Base-by-base conservation (phyloP, 2,113 vertebrate species). In the Eupsittula cactorum region DNA sequence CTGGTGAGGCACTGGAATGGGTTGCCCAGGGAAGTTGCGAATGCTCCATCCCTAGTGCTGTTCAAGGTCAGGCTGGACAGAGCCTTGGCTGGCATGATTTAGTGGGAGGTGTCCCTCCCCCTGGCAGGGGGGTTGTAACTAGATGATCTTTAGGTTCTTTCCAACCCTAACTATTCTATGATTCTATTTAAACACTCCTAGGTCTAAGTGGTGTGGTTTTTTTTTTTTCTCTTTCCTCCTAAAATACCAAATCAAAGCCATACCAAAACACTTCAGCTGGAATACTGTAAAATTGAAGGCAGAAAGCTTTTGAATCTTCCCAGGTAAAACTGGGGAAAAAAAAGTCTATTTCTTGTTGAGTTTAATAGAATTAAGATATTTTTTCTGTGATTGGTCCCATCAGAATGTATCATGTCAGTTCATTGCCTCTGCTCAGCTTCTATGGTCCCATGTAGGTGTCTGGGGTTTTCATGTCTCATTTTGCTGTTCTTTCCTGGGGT, bases 361-460 rank as follows among this genome's bases (percentile, higher is more conserved):
- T 64, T 50, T 71, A 75, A 76, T 18, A 69, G 31, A 73, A 65
- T 62, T 65, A 65, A 77, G 60, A 15, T 49, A 44, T 75, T 90
- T 77, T 76, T 76, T 27, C 37, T 69, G 8, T 31, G 57, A 31
- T 4, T 76, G 35, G 6, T 29, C 16, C 28, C 11, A 47, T 77
- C 59, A 52, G 46, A 53, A 76, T 25, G 5, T 42, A 21, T 41
- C 16, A 13, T 37, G 10, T 65, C 46, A 33, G 20, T 76, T 96
- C 27, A 55, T 19, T 35, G 21, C 13, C 70, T 67, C 53, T 6
- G 1, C 44, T 69, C 31, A 74, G 27, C 10, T 73, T 67, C 44
- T 2, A 1, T 18, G 10, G 17, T 64, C 52, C 25, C 41, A 75
- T 0, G 0, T 3, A 41, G 29, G 82, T 71, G 19, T 16, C 29